Conservation (phyloP, 2,888 invertebrate genomes). For the Dinocampus coccinellae region DNA sequence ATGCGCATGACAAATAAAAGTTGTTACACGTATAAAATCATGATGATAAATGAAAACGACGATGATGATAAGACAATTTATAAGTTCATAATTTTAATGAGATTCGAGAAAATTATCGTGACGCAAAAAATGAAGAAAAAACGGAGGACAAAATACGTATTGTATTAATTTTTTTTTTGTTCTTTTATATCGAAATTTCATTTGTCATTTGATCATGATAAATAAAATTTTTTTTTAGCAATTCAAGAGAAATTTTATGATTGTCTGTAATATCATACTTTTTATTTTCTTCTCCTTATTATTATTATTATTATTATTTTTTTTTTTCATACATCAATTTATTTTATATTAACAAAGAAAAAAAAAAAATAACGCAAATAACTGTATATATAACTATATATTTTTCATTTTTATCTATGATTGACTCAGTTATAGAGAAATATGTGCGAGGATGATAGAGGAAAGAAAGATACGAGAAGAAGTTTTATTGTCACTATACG, state of each 20-base stretch:
- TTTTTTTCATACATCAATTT: not conserved
- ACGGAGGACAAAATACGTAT: not conserved
- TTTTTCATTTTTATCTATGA: not conserved
- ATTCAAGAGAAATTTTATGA: too few species aligned
- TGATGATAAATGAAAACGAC: not conserved
- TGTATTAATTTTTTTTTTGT: not conserved
- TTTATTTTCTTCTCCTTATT: too few species aligned
- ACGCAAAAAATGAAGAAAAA: not conserved
- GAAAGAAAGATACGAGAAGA: slow-evolving; percentile 41
- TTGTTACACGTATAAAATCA: not conserved
- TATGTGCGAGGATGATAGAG: not conserved
- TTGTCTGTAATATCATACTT: too few species aligned
- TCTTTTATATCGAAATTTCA: not conserved
- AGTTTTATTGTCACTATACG: slow-evolving; percentile 17
- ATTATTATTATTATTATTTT: too few species aligned
- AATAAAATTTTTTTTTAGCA: too few species aligned
- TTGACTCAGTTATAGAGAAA: not conserved
- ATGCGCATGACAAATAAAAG: not conserved
- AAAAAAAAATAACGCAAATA: not conserved
- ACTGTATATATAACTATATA: not conserved
- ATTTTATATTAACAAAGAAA: not conserved
- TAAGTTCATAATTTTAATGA: not conserved
- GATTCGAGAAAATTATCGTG: not conserved
- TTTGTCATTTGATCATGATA: not conserved
- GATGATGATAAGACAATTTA: not conserved